Conservation (phyloP, 2,113 vertebrate genomes). For the Fulmarus glacialis region DNA sequence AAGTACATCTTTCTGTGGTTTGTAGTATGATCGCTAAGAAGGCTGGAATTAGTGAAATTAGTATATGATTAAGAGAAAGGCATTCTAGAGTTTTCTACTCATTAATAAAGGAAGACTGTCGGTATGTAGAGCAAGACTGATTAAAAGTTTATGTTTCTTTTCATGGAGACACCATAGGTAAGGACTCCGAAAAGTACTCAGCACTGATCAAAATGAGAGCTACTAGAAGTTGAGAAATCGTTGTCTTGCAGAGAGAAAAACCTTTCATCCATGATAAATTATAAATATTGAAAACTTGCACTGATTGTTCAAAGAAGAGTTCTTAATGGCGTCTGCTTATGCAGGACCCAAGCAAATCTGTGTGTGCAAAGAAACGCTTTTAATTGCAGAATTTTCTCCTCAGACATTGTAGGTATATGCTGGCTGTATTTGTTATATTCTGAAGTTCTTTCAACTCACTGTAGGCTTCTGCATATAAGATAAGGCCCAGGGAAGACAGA, state of each 20-base stretch:
- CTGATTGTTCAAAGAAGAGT: background rate
- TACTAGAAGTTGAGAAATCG: background rate
- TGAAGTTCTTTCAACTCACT: background rate
- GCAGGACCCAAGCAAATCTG: background rate
- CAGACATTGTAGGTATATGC: background rate
- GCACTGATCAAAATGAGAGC: background rate
- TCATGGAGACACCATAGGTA: background rate
- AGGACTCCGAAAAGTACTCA: background rate
- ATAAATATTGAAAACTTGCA: background rate
- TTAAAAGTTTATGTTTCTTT: background rate
- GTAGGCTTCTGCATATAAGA: background rate
- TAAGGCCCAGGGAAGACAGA: background rate
- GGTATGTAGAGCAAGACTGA: background rate
- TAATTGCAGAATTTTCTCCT: background rate
- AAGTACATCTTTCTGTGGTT: background rate
- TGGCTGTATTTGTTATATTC: background rate
- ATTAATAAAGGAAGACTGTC: background rate
- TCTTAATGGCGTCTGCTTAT: background rate
- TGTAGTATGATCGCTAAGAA: background rate
- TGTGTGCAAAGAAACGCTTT: background rate
- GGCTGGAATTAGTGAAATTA: background rate
- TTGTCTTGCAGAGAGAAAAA: background rate
- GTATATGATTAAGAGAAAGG: background rate
- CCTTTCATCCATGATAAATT: background rate
- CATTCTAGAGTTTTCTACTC: background rate